These are phyloP conservation scores for Lethrus apterus DNA, from an alignment of 1,140 invertebrate genomes.

Conservation along the genomic window DNA sequence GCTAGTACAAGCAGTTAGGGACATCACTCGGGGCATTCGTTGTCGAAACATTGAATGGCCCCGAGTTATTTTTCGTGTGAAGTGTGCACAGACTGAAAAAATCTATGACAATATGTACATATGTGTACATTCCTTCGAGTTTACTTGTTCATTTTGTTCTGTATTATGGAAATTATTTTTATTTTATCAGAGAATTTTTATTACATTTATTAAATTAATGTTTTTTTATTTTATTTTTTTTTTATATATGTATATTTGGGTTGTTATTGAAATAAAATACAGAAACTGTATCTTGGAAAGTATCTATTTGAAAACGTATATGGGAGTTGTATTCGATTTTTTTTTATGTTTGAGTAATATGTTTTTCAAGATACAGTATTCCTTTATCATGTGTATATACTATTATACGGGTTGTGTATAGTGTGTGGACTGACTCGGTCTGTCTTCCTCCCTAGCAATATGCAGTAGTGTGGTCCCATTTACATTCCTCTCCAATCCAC, in stretches of 20 bases:
- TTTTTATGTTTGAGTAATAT: too few relatives aligned
- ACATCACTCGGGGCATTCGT: constrained; percentile 44
- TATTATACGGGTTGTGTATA: constrained; percentile 40
- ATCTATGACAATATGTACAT: constrained; percentile 45
- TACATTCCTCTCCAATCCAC: constrained; percentile 1
- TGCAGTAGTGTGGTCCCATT: constrained; percentile 13
- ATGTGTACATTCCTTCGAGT: constrained; percentile 34
- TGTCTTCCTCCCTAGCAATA: constrained; percentile 40
- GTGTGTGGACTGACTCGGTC: constrained; percentile 37
- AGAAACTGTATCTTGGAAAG: constrained; percentile 9
- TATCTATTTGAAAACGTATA: background rate
- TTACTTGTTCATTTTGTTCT: constrained; percentile 8
- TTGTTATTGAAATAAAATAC: constrained; percentile 4
- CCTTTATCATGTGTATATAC: constrained; percentile 31
- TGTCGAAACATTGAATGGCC: constrained; percentile 39
- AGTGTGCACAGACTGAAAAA: constrained; percentile 35
- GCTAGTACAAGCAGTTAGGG: constrained; percentile 86
- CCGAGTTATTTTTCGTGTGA: constrained; percentile 25
- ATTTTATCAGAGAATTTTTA: background rate
- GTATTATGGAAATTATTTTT: constrained; percentile 10
- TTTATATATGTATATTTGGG: constrained; percentile 7
- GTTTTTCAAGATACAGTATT: constrained; percentile 7
- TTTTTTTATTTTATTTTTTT: too few relatives aligned
- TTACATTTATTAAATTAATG: too few relatives aligned
- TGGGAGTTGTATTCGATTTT: too few relatives aligned